Base-by-base conservation (phyloP, 2,797 vertebrate species). In the Phrynocephalus vlangalii region DNA sequence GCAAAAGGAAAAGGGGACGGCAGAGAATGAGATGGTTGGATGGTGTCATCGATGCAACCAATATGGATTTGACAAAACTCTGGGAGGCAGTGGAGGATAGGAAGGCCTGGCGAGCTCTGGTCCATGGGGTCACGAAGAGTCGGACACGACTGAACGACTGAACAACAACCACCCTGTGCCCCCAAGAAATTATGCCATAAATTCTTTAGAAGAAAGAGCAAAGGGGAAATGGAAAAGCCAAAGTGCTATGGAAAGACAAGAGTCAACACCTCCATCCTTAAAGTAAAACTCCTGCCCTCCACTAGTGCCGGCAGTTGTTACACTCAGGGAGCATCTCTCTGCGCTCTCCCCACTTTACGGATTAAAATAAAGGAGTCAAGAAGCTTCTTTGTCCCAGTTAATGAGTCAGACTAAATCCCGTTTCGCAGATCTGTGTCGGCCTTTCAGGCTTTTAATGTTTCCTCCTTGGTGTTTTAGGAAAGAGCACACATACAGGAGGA, bases 131-230 rank as follows among this genome's bases (percentile, higher is more conserved):
- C 33, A 33, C 33, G 33, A 33, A 33, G 33, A 33, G 33, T 33
- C 33, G 33, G 2, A 33, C 33, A 33, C 2, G 33, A 33, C 1
- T 33, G 33, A 33, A 33, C 33, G 33, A 33, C 33, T 33, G 33
- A 33, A 33, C 33, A 33, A 33, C 33, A 88, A 75, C 83, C 56
- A 48, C 56, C 52, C 44, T 75, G 83, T 75, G 83, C 52, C 70
- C 84, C 82, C 7, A 30, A 88, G 44, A 56, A 84, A 75, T n/a
- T 66, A 22, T 26, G 33, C 71, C 33, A 13, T 26, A 67, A 10
- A 28, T 73, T 22, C 0, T 0, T 52, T 44, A 44, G 60, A 85
- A 87, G 86, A 56, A 0, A 0, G 76, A 79, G 26, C 56, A 1
- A 56, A 79, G 6, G 44, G 77, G 28, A 70, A 81, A 75, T 24